Evolutionary conservation across 1,140 invertebrate genomes (phyloP), one percentile per base, ranked within the genome.

Genomic region (Drosophila rufa): DNA sequence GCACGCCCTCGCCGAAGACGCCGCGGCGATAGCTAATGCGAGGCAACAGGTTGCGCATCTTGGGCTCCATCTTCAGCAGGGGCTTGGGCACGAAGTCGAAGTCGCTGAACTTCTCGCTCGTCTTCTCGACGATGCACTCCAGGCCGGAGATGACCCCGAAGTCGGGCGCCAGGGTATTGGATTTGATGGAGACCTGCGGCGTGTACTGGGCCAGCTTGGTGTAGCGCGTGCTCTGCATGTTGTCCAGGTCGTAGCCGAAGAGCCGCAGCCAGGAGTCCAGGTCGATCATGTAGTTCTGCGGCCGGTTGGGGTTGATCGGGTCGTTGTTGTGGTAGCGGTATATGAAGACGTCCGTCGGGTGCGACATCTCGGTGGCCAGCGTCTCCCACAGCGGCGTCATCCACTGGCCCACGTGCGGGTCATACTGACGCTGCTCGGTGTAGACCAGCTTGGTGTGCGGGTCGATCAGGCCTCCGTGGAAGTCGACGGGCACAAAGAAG

Each of bases 271-370:
- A 99, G 61, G 96, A 96, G 6, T 95, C 94, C 17, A 98, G 92
- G 86, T 96, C 97, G 5, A 96, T 97, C 96, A 97, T 97, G 77
- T 97, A 97, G 40, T 95, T 95, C 30, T 96, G 95, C 47, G 95
- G 95, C 65, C 95, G 95, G 51, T 95, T 95, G 7, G 95, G 95
- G 92, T 99, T 99, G 68, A 99, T 95, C 0, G 98, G 98, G 93
- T 99, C 97, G 83, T 99, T 99, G 82, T 98, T 97, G 69, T 96
- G 95, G 94, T 98, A 98, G 67, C 97, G 94, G 85, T 99, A 98
- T 60, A 98, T 97, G 87, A 98, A 98, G 22, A 99, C 96, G 85
- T 98, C 97, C 0, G 96, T 97, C 2, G 97, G 97, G 15, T 96
- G 95, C 9, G 95, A 97, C 53, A 98, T 93, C 62, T 95, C 94